Evolutionary conservation across 2,797 vertebrate genomes (phyloP), one percentile per base, ranked within the genome.

Genomic region (Gobionotothen gibberifrons): DNA sequence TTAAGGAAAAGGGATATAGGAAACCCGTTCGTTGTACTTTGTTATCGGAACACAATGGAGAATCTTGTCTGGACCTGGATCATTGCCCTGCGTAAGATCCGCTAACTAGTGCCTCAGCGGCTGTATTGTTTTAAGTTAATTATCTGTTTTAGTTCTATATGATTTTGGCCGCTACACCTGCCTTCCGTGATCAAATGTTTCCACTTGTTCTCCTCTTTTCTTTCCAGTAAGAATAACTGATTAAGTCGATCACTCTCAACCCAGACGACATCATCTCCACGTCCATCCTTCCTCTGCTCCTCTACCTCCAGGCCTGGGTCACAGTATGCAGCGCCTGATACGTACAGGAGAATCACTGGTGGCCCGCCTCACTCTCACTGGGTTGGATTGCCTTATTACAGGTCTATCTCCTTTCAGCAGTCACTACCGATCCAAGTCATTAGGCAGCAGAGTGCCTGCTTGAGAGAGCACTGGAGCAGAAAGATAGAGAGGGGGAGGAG

Each of bases 321-420:
- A 44, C 74, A 65, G 72, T 19, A 2, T 69, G 58, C 62, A 54
- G 29, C 14, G 2, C 42, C 46, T 26, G 21, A 54, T 39, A 32
- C 1, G 47, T 42, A 65, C 67, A 78, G 74, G 77, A 52, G 74
- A 79, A 79, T 77, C 62, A 7, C 72, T 39, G 47, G 78, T 75
- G 66, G 69, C 19, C 14, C 43, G 22, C 58, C 64, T 74, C 66
- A 56, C 82, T 74, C 80, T 54, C n/a, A 68, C 52, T 4, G 74
- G 58, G 60, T 63, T 72, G 79, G 76, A 84, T 85, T 79, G 74
- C 64, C 86, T 88, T 91, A 90, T 92, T 89, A 92, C 87, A 87
- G 79, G 82, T 92, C 86, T 90, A 89, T 91, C 87, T 90, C 80
- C 80, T 84, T 85, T 89, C 87, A 74, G 76, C 89, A 88, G 83